These are phyloP conservation scores for Diadumene lineata DNA, from an alignment of 92 coral and sea anemone species.

Conservation along the genomic window DNA sequence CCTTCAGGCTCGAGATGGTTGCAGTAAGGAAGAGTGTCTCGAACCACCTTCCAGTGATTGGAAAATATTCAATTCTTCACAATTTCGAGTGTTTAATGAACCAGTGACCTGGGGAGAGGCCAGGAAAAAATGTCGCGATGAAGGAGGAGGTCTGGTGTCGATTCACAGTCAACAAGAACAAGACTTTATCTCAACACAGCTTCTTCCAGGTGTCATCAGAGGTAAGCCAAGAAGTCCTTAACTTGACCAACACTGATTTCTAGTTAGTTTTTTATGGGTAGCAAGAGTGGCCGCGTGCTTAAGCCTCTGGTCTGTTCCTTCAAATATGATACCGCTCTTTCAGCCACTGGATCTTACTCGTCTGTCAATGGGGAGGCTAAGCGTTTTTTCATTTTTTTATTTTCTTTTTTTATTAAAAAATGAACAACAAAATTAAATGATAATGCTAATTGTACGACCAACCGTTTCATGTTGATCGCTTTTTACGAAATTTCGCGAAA, in stretches of 20 bases:
- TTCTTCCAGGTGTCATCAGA: neutral
- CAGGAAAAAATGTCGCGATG: constrained; percentile 1
- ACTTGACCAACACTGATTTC: neutral
- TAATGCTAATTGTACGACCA: too few relatives aligned
- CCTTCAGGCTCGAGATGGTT: constrained; percentile 2
- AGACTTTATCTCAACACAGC: neutral
- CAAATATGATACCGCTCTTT: too few relatives aligned
- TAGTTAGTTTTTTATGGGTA: too few relatives aligned
- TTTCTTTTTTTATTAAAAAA: too few relatives aligned
- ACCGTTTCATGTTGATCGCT: too few relatives aligned
- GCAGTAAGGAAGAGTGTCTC: constrained; percentile 4
- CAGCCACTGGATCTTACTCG: too few relatives aligned
- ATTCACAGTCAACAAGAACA: neutral
- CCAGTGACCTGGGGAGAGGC: constrained; percentile 23
- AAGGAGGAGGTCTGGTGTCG: constrained; percentile 3
- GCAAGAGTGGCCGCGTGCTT: too few relatives aligned
- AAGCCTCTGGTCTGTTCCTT: too few relatives aligned
- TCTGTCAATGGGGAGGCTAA: too few relatives aligned
- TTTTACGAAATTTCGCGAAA: too few relatives aligned
- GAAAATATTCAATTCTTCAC: constrained; percentile 10
- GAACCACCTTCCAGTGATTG: neutral
- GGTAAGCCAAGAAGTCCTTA: neutral
- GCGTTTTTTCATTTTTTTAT: too few relatives aligned
- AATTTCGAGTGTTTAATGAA: constrained; percentile 3
- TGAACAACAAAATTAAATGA: too few relatives aligned